Conservation (phyloP, 2,888 invertebrate genomes). For the Orchestes rusci region DNA sequence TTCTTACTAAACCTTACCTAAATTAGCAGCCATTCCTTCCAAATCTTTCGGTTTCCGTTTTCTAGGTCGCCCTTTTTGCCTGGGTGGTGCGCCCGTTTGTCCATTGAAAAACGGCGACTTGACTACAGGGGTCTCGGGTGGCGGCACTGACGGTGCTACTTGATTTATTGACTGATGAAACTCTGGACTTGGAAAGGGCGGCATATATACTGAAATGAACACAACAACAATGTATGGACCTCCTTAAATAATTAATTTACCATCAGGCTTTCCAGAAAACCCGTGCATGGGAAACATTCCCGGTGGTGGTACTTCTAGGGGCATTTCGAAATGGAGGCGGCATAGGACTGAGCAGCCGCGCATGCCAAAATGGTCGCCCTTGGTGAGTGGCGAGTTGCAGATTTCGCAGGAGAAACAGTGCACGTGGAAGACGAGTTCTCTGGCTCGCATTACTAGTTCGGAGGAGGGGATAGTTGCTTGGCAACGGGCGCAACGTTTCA, state of each 20-base stretch:
- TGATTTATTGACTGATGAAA: slow-evolving; percentile 42
- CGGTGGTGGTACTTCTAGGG: slow-evolving; percentile 34
- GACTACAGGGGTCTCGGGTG: slow-evolving; percentile 33
- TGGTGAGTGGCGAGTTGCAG: slow-evolving; percentile 78
- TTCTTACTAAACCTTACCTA: slow-evolving; percentile 76
- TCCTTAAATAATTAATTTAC: slow-evolving; percentile 4
- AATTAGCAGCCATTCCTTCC: slow-evolving; percentile 76
- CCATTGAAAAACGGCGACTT: slow-evolving; percentile 49
- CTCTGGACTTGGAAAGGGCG: slow-evolving; percentile 50
- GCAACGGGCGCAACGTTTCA: slow-evolving; percentile 84
- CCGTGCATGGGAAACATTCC: slow-evolving; percentile 30
- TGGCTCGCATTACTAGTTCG: slow-evolving; percentile 91
- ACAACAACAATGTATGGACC: too few species aligned
- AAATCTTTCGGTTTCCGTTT: slow-evolving; percentile 74
- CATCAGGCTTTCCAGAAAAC: slow-evolving; percentile 17
- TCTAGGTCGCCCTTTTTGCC: slow-evolving; percentile 88
- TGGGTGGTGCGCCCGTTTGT: slow-evolving; percentile 53
- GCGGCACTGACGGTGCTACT: slow-evolving; percentile 20
- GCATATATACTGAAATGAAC: slow-evolving; percentile 45
- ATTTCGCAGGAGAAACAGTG: slow-evolving; percentile 90
- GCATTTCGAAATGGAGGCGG: slow-evolving; percentile 63
- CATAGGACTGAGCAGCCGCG: slow-evolving; percentile 83
- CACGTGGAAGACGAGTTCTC: slow-evolving; percentile 89
- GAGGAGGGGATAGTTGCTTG: slow-evolving; percentile 81
- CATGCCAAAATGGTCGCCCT: slow-evolving; percentile 94